Conservation (phyloP, 1,140 invertebrate genomes). For the Lysiphlebus fabarum region DNA sequence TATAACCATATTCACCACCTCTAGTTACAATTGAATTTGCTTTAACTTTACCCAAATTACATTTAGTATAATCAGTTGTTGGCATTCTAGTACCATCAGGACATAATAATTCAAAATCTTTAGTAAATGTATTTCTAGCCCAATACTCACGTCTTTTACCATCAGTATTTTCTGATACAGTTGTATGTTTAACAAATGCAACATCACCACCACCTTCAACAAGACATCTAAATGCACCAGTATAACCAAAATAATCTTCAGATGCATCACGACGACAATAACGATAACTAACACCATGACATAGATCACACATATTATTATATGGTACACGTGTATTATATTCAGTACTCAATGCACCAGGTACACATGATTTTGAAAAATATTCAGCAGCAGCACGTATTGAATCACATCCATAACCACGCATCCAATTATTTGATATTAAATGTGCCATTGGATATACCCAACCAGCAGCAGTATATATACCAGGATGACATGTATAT, state of each 20-base stretch:
- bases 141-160: constrained; percentile 87
- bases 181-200: constrained; percentile 91
- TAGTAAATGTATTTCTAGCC: constrained; percentile 86
- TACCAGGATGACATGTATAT: constrained; percentile 87
- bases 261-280: constrained; percentile 81
- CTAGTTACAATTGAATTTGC: constrained; percentile 89
- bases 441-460: constrained; percentile 90
- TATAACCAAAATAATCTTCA: constrained; percentile 87
- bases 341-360: constrained; percentile 80
- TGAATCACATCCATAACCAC: constrained; percentile 88
- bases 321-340: constrained; percentile 78
- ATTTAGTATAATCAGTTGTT: constrained; percentile 75
- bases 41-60: constrained; percentile 88
- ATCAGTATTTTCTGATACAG: constrained; percentile 86
- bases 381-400: constrained; percentile 86
- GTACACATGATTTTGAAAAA: constrained; percentile 87
- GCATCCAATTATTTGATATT: constrained; percentile 89
- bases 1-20: constrained; percentile 66
- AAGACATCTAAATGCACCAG: constrained; percentile 87
- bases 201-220: constrained; percentile 94
- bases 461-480: constrained; percentile 92
- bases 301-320: constrained; percentile 90
- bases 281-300: constrained; percentile 78
- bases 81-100: constrained; percentile 82
- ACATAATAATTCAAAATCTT: constrained; percentile 92